Percentiles rank a stretch among this genome's conserved stretches.
Evolutionary conservation across 2,113 vertebrate genomes (phyloP).

Genomic region (Clarias macrocephalus): DNA sequence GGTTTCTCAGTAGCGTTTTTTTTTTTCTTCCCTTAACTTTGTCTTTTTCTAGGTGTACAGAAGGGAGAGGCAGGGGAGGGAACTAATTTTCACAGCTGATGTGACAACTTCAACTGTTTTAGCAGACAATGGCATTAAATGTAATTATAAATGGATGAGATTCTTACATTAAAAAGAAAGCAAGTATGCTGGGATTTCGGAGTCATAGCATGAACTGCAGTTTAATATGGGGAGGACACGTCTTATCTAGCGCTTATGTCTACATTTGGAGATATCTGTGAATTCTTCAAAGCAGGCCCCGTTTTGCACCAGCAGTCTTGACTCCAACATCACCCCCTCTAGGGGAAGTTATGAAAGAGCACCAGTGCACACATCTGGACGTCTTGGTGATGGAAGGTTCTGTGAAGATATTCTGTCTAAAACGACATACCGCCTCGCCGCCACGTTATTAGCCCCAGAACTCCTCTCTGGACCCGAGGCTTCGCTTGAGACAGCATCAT

Average conservation of each 20-base stretch:
- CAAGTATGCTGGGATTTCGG: background rate
- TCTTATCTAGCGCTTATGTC: background rate
- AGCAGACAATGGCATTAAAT: background rate
- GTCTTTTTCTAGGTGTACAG: background rate
- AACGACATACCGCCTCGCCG: background rate
- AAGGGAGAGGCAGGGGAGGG: background rate
- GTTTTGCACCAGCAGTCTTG: background rate
- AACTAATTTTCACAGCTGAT: background rate
- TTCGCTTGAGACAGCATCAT: slow-evolving; percentile 21
- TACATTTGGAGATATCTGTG: background rate
- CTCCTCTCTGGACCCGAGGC: slow-evolving; percentile 2
- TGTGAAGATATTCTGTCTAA: slow-evolving; percentile 43
- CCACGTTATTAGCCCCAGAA: slow-evolving; percentile 32
- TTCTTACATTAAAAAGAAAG: background rate
- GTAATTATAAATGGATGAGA: background rate
- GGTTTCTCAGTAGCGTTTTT: background rate
- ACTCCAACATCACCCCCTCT: background rate
- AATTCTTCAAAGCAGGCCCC: background rate
- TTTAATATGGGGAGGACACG: background rate
- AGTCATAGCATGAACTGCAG: background rate
- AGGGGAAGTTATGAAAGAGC: background rate
- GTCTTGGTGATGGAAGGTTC: background rate
- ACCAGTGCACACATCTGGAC: slow-evolving; percentile 1
- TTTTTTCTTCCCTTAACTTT: background rate
- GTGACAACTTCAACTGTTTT: background rate